Conservation (phyloP, 2,888 invertebrate species). For the Miltochrista miniata region DNA sequence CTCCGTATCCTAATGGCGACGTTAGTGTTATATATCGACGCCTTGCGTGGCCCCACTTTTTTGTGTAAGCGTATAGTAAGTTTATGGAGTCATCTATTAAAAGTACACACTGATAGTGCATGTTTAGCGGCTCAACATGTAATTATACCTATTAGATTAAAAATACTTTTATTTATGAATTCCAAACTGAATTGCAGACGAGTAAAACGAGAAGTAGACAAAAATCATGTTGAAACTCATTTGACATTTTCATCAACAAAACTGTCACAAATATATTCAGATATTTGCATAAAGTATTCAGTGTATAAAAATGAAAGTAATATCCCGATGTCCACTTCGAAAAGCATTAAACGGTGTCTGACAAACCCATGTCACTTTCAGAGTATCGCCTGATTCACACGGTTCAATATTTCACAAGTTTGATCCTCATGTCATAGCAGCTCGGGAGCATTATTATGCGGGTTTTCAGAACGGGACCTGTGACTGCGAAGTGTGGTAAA, state of each 20-base stretch:
- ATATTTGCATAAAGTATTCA: conserved; percentile 8
- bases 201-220: too few relatives aligned
- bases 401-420: conserved; percentile 60
- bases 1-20: conserved; percentile 59
- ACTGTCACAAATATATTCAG: too few relatives aligned
- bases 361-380: conserved; percentile 55
- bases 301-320: conserved; percentile 18
- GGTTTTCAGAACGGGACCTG: conserved; percentile 57
- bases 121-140: too few relatives aligned
- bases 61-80: conserved; percentile 5
- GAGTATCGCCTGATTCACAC: conserved; percentile 53
- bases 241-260: too few relatives aligned
- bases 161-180: too few relatives aligned
- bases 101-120: too few relatives aligned
- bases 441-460: conserved; percentile 67
- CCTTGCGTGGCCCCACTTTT: conserved; percentile 33
- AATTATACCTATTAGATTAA: too few relatives aligned
- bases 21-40: conserved; percentile 44
- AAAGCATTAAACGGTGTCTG: conserved; percentile 51
- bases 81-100: too few relatives aligned
- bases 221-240: too few relatives aligned
- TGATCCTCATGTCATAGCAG: conserved; percentile 59
- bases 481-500: conserved; percentile 69
- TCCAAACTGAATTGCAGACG: too few relatives aligned
- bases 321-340: conserved; percentile 45